Conservation (phyloP, 2,113 vertebrate genomes). For the Caloenas nicobarica region DNA sequence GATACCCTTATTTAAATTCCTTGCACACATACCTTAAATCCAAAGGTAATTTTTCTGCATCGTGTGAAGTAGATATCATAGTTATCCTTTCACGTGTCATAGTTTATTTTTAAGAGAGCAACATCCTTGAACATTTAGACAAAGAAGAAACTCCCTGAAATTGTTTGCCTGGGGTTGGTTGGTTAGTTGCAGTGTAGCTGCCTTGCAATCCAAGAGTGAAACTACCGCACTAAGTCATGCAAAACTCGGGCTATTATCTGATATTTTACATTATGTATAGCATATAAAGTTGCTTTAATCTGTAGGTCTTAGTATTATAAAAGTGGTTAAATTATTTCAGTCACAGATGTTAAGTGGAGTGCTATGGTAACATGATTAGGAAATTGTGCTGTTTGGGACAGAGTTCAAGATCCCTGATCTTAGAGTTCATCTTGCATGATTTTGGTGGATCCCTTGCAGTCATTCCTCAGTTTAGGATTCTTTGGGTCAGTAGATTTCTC, state of each 20-base stretch:
- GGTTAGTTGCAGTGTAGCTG: background rate
- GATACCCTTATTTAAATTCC: background rate
- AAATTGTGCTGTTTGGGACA: background rate
- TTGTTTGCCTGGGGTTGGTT: background rate
- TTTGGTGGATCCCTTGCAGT: background rate
- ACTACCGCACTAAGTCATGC: background rate
- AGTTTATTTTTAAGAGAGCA: background rate
- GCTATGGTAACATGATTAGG: background rate
- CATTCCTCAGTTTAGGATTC: background rate
- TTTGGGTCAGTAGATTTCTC: background rate
- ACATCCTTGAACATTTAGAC: background rate
- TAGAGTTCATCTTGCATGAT: background rate
- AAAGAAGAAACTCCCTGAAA: background rate
- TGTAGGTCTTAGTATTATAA: background rate
- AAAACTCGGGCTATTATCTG: background rate
- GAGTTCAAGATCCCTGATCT: background rate
- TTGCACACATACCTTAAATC: background rate
- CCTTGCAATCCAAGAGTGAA: background rate
- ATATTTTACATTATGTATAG: background rate
- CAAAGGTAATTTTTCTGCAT: background rate
- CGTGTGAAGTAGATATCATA: background rate
- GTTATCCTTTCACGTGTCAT: background rate
- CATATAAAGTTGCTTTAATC: background rate
- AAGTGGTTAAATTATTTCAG: background rate
- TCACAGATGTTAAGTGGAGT: background rate